A percentile compares a stretch with the other conserved stretches of the same genome.
Conservation (phyloP, 2,113 vertebrate genomes). For the Sylvietta virens region DNA sequence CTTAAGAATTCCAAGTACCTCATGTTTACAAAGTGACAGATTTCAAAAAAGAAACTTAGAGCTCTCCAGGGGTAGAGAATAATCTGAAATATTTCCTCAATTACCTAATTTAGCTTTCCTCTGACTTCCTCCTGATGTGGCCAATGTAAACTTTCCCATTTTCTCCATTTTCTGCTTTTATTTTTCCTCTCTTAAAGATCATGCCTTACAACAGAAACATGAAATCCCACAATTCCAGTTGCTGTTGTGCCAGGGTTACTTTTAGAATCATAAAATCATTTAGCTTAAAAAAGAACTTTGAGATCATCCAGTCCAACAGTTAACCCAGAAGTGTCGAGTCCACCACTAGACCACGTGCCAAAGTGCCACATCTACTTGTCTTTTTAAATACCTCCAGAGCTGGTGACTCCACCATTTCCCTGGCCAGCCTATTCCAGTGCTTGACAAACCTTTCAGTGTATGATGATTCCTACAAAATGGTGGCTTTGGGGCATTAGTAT, state of each 20-base stretch:
- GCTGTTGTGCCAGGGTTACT: background rate
- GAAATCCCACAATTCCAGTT: background rate
- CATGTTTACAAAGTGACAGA: background rate
- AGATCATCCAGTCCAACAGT: background rate
- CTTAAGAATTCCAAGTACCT: background rate
- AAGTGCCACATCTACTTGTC: background rate
- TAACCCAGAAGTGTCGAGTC: background rate
- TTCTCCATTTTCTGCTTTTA: background rate
- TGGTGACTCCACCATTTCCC: background rate
- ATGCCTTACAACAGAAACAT: background rate
- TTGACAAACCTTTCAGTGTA: background rate
- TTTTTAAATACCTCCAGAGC: background rate
- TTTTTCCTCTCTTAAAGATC: background rate
- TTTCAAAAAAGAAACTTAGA: slow-evolving; percentile 33
- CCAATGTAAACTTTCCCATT: slow-evolving; percentile 7
- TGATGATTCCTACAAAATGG: background rate
- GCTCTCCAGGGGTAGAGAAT: background rate
- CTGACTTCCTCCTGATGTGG: background rate
- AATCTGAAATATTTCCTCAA: slow-evolving; percentile 24
- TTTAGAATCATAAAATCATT: background rate
- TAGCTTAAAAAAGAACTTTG: background rate
- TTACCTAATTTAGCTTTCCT: slow-evolving; percentile 26
- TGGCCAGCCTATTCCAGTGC: background rate
- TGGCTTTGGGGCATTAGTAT: background rate
- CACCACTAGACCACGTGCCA: background rate